Conservation (phyloP, 2,797 vertebrate genomes). For the Anguilla anguilla region DNA sequence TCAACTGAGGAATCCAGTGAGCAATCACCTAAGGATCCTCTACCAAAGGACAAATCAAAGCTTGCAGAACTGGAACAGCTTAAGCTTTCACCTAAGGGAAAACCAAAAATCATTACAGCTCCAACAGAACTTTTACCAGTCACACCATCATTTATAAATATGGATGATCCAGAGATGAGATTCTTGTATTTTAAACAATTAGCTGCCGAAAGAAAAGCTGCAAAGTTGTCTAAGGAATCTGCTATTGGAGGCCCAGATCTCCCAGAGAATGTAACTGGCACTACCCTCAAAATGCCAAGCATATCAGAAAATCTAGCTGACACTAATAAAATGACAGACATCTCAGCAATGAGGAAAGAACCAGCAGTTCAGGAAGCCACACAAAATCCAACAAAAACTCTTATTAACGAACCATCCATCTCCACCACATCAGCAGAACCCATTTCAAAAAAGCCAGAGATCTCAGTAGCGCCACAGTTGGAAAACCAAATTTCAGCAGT, state of each 20-base stretch:
- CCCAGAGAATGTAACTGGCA: not conserved
- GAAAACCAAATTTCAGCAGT: not conserved
- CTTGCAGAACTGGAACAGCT: not conserved
- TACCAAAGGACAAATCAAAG: not conserved
- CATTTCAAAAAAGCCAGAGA: not conserved
- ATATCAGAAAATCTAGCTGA: conserved; percentile 9
- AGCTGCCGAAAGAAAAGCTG: conserved; percentile 69
- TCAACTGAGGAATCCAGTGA: not conserved
- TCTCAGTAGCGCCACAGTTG: too few relatives aligned
- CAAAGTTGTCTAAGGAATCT: conserved; percentile 16
- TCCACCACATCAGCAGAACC: not conserved
- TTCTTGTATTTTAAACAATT: conserved; percentile 73
- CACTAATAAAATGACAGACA: not conserved
- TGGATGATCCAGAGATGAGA: conserved; percentile 70
- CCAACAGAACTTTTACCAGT: conserved; percentile 25
- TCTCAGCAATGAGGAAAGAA: not conserved
- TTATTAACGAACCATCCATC: not conserved
- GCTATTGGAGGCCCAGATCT: not conserved
- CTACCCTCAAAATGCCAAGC: not conserved
- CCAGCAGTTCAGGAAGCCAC: not conserved
- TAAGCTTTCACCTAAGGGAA: not conserved
- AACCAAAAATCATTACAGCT: conserved; percentile 3
- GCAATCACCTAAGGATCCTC: not conserved
- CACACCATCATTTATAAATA: conserved; percentile 54
- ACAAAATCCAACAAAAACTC: not conserved